Base-by-base conservation (phyloP, 2,888 invertebrate genomes). In the Drymonia ruficornis region DNA sequence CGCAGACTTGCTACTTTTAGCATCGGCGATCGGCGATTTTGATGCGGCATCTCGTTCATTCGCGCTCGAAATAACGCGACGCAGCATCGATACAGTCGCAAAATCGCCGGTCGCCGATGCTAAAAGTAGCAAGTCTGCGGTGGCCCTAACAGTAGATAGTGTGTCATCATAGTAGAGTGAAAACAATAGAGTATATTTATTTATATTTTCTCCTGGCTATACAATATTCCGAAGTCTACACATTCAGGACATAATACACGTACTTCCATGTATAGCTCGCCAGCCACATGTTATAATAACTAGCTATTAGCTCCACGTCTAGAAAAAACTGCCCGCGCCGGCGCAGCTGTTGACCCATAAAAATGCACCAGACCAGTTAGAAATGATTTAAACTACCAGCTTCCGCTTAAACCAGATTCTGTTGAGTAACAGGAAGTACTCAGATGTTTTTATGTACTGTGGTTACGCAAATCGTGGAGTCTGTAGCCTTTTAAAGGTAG, bases 371-470 rank as follows among this genome's bases (percentile, higher is more conserved):
- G 43, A 43, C 43, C 19, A 19, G 43, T 19, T 19, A 43, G 19
- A 43, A 19, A 19, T 43, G 2, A 12, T 13, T 12, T 43, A 19
- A 43, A 43, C 23, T 43, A 43, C 59, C 6, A 47, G 67, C 59
- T 67, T 67, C 67, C 63, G 63, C 47, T 50, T 6, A 56, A 59
- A 67, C 56, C 67, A 56, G 57, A 42, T 53, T 18, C 43, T 15
- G 28, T 68, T 67, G 43, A 23, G 59, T 53, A 68, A 64, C 56
- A 45, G 70, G 67, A 68, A 70, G 59, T 67, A 38, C 49, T 53
- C 53, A 12, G 46, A 61, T 40, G 54, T 67, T 67, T 70, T 70
- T 70, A 51, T 48, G 6, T 50, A 48, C 48, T 15, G 9, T 29
- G 3, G n/a, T 19, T 43, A 40, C 40, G 43, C 9, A 19, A 12